phyloP scores from a whole-genome alignment of 2,797 vertebrate species.

The Aratinga solstitialis region DNA sequence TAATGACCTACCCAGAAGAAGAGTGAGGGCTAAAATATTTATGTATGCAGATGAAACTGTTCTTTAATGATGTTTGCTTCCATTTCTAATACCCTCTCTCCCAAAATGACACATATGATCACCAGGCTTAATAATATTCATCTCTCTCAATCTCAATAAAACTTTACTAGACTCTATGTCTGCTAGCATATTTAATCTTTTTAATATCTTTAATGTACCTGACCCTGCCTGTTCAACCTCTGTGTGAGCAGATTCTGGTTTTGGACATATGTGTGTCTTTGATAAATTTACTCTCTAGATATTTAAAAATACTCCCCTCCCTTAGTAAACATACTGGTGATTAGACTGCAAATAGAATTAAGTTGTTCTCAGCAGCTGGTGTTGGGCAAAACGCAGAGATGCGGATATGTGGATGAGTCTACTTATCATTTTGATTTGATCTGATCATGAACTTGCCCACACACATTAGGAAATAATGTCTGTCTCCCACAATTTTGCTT shows the following conservation, averaged over 20 bases:
- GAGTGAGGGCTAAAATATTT: constrained; percentile 32
- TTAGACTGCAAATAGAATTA: constrained; percentile 29
- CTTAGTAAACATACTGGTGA: constrained; percentile 8
- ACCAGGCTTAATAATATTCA: constrained; percentile 47
- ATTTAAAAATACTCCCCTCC: constrained; percentile 1
- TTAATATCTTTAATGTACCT: constrained; percentile 33
- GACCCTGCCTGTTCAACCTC: constrained; percentile 15
- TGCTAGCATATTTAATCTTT: constrained; percentile 52
- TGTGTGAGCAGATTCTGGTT: constrained; percentile 2
- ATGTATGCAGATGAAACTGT: constrained; percentile 29
- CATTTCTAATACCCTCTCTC: constrained; percentile 22
- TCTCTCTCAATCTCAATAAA: constrained; percentile 65
- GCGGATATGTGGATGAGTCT: neutral
- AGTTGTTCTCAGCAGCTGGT: neutral
- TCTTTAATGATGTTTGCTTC: constrained; percentile 60
- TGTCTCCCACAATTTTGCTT: neutral
- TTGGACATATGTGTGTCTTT: neutral
- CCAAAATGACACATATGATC: constrained; percentile 43
- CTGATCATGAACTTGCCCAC: neutral
- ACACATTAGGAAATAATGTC: neutral
- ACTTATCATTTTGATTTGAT: neutral
- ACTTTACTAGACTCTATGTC: neutral
- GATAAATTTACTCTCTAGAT: constrained; percentile 32
- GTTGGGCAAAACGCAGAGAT: neutral
- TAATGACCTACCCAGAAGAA: constrained; percentile 20